A percentile compares a stretch with the other conserved stretches of the same genome.
Conservation (phyloP, 2,113 vertebrate genomes). For the Xiphophorus couchianus region DNA sequence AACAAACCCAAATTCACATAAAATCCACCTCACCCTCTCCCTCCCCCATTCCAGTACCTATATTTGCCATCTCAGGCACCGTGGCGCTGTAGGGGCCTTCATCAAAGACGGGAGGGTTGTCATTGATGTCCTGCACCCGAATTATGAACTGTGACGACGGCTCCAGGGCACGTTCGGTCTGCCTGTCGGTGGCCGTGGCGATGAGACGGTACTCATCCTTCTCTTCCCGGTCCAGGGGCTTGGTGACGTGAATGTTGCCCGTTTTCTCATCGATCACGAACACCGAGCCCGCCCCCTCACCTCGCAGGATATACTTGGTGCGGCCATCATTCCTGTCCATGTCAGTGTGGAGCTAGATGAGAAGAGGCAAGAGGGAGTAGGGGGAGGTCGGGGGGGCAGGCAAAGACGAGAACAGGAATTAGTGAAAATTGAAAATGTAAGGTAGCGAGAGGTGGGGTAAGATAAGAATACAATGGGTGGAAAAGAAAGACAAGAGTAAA, state of each 20-base stretch:
- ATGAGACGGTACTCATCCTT: constrained; percentile 90
- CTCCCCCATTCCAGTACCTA: constrained; percentile 71
- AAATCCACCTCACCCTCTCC: neutral
- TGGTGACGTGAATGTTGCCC: constrained; percentile 93
- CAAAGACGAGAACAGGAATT: constrained; percentile 1
- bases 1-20: neutral
- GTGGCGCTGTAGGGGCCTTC: constrained; percentile 88
- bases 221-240: constrained; percentile 91
- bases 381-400: neutral
- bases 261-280: constrained; percentile 94
- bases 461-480: constrained; percentile 5
- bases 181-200: constrained; percentile 88
- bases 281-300: constrained; percentile 90
- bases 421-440: constrained; percentile 4
- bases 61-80: constrained; percentile 91
- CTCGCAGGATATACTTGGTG: constrained; percentile 89
- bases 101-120: constrained; percentile 90
- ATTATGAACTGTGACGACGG: constrained; percentile 93
- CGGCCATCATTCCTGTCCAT: constrained; percentile 90
- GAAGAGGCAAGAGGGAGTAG: neutral
- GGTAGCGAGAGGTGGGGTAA: constrained; percentile 13
- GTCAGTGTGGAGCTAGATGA: constrained; percentile 88
- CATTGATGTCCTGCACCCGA: constrained; percentile 93
- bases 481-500: constrained; percentile 44
- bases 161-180: constrained; percentile 89